These are phyloP conservation scores for Paralichthys olivaceus DNA, from an alignment of 2,113 vertebrate species.

Conservation along the genomic window DNA sequence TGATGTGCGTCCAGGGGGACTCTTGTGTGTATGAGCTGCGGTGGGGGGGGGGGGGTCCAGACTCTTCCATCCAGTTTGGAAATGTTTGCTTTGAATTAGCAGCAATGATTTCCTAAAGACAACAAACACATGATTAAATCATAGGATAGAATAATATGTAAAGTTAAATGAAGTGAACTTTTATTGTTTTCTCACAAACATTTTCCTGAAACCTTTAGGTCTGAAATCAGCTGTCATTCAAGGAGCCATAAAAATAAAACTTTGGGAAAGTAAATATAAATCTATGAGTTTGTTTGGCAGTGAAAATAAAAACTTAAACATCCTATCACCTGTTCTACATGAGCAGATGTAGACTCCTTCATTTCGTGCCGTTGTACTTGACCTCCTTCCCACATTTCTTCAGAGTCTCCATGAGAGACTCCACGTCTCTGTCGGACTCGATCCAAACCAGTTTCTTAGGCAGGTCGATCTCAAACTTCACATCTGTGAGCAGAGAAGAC, in stretches of 20 bases:
- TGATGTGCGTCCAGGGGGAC: neutral
- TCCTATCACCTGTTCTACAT: conserved; percentile 29
- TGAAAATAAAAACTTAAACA: neutral
- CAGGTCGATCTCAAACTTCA: conserved; percentile 92
- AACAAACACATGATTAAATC: neutral
- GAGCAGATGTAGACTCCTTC: conserved; percentile 33
- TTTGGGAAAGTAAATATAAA: too few relatives aligned
- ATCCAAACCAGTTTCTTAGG: conserved; percentile 93
- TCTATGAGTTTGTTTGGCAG: neutral
- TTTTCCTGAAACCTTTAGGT: too few relatives aligned
- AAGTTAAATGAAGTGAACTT: too few relatives aligned
- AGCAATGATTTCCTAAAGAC: conserved; percentile 37
- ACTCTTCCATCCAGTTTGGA: conserved; percentile 20
- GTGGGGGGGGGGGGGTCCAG: neutral
- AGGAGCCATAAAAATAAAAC: too few relatives aligned
- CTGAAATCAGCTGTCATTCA: too few relatives aligned
- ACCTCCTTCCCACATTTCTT: conserved; percentile 92
- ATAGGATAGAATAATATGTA: too few relatives aligned
- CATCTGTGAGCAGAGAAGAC: conserved; percentile 77
- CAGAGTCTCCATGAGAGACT: conserved; percentile 87
- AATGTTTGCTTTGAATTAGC: conserved; percentile 34
- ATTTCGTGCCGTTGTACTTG: conserved; percentile 87
- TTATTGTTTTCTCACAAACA: too few relatives aligned
- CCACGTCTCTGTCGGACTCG: conserved; percentile 86
- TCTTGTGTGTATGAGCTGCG: conserved; percentile 5